Evolutionary conservation across 2,888 invertebrate genomes (phyloP).

Genomic region (Aleiodes leptofemur): DNA sequence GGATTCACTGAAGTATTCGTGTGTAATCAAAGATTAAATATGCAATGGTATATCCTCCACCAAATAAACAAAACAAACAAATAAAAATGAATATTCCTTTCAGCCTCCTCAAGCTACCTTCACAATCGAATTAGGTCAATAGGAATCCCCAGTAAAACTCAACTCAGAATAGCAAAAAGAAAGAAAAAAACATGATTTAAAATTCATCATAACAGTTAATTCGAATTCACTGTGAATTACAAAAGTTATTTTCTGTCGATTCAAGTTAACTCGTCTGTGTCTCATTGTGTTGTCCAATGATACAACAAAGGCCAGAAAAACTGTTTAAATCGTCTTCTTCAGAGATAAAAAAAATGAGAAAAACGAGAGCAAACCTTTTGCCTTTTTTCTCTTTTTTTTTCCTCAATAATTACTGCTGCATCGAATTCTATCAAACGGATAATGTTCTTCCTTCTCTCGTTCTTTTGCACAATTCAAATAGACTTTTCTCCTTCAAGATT

Average conservation of each 20-base stretch:
- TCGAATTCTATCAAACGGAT: slow-evolving; percentile 11
- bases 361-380: neutral
- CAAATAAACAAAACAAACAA: no score
- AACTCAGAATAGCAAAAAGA: neutral
- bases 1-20: neutral
- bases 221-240: slow-evolving; percentile 1
- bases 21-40: neutral
- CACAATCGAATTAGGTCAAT: no score
- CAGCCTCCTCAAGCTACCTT: no score
- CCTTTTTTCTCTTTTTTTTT: neutral
- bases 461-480: slow-evolving; percentile 17
- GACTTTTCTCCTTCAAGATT: neutral
- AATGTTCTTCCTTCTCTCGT: neutral
- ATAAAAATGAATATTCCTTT: no score
- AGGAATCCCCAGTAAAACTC: neutral
- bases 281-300: neutral
- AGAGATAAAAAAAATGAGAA: neutral
- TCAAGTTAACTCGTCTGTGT: slow-evolving; percentile 8
- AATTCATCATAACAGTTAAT: no score
- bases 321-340: neutral
- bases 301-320: slow-evolving; percentile 13
- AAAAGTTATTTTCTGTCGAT: neutral
- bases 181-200: neutral
- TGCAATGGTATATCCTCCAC: no score
- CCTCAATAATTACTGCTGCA: slow-evolving; percentile 16